Conservation (phyloP, 2,888 invertebrate species). For the Minunthozetes semirufus region DNA sequence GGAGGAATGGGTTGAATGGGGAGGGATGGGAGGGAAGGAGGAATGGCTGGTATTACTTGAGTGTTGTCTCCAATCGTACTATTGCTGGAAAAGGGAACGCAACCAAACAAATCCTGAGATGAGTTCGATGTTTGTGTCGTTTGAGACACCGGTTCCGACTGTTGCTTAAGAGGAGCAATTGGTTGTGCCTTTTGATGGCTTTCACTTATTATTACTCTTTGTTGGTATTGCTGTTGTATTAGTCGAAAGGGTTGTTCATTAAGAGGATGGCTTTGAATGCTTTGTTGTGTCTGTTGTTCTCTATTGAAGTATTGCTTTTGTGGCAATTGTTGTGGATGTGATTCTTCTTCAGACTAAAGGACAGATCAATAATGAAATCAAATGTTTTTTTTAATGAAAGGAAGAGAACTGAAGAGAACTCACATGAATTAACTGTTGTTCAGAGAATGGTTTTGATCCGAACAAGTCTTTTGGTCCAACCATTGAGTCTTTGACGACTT, state of each 20-base stretch:
- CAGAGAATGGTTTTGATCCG: constrained; percentile 37
- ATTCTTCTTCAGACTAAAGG: not conserved
- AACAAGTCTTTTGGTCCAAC: constrained; percentile 35
- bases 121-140: not conserved
- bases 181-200: not conserved
- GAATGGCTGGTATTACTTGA: not conserved
- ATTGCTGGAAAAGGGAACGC: constrained; percentile 43
- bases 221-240: constrained; percentile 25
- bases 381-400: not conserved
- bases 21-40: not conserved
- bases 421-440: constrained; percentile 30
- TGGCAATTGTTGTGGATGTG: not conserved
- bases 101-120: constrained; percentile 45
- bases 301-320: constrained; percentile 18
- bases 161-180: not conserved
- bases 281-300: constrained; percentile 11
- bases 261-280: not conserved
- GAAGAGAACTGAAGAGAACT: no score
- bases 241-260: constrained; percentile 10
- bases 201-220: constrained; percentile 15
- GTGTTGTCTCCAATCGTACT: no score
- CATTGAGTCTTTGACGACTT: constrained; percentile 34
- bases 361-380: not conserved
- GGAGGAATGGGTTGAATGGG: not conserved
- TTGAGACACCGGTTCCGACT: not conserved